Conservation (phyloP, 2,797 vertebrate genomes). For the Poeciliopsis presidionis region DNA sequence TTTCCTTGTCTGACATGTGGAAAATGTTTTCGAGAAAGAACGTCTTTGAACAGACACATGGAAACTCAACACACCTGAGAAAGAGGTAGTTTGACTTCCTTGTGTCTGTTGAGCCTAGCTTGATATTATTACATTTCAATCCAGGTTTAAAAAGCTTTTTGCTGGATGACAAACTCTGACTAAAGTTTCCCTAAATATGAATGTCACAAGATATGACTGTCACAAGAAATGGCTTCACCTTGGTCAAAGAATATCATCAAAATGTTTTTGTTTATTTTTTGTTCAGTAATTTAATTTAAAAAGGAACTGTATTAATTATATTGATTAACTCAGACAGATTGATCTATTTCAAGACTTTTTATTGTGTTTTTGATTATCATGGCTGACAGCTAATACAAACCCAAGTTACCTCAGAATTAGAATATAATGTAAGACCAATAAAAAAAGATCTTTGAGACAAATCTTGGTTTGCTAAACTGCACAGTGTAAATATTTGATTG, state of each 20-base stretch:
- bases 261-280: not conserved
- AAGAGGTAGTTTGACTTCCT: not conserved
- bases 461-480: not conserved
- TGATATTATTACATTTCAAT: not conserved
- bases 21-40: constrained; percentile 4
- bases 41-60: constrained; percentile 8
- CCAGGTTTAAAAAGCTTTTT: not conserved
- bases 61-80: not conserved
- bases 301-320: not conserved
- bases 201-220: not conserved
- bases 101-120: not conserved
- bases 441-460: not conserved
- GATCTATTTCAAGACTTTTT: not conserved
- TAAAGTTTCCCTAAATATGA: not conserved
- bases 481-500: not conserved
- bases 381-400: not conserved
- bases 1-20: not conserved
- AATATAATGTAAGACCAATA: not conserved
- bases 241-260: not conserved
- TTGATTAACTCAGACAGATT: not conserved
- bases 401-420: not conserved
- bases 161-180: not conserved
- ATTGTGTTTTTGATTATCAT: not conserved
- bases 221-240: not conserved
- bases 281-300: not conserved